phyloP scores from a whole-genome alignment of 2,888 invertebrate species.

The Anoncus sp. region DNA sequence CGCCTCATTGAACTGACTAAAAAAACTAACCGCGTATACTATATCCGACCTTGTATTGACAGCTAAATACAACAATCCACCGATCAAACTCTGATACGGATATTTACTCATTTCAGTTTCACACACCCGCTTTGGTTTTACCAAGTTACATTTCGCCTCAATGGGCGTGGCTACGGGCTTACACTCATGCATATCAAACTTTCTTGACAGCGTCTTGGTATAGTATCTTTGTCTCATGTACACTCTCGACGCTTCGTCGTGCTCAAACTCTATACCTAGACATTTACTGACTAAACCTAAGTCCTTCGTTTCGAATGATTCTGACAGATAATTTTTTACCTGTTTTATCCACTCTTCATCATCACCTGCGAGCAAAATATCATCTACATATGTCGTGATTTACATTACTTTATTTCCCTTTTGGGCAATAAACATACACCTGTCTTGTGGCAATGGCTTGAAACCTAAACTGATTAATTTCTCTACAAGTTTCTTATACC shows the following conservation, averaged over 20 bases:
- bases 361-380: slow-evolving; percentile 41
- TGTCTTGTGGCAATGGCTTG: slow-evolving; percentile 13
- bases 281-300: slow-evolving; percentile 36
- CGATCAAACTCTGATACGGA: slow-evolving; percentile 7
- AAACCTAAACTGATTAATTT: slow-evolving; percentile 25
- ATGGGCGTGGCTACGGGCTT: slow-evolving; percentile 33
- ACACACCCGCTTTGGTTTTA: slow-evolving; percentile 20
- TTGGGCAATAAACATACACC: slow-evolving; percentile 16
- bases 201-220: slow-evolving; percentile 17
- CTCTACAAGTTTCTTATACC: slow-evolving; percentile 23
- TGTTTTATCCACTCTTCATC: slow-evolving; percentile 28
- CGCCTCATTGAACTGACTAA: slow-evolving; percentile 31
- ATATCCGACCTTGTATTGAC: slow-evolving; percentile 32
- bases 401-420: slow-evolving; percentile 16
- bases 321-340: slow-evolving; percentile 29
- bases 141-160: slow-evolving; percentile 20
- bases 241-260: slow-evolving; percentile 30
- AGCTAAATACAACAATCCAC: neutral
- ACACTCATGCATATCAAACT: slow-evolving; percentile 45
- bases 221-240: slow-evolving; percentile 38
- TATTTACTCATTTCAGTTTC: slow-evolving; percentile 28
- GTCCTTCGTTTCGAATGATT: slow-evolving; percentile 43
- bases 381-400: slow-evolving; percentile 53
- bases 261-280: slow-evolving; percentile 47
- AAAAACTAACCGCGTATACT: neutral